Base-by-base conservation (phyloP, 2,113 vertebrate genomes). In the Toxotes chatareus region DNA sequence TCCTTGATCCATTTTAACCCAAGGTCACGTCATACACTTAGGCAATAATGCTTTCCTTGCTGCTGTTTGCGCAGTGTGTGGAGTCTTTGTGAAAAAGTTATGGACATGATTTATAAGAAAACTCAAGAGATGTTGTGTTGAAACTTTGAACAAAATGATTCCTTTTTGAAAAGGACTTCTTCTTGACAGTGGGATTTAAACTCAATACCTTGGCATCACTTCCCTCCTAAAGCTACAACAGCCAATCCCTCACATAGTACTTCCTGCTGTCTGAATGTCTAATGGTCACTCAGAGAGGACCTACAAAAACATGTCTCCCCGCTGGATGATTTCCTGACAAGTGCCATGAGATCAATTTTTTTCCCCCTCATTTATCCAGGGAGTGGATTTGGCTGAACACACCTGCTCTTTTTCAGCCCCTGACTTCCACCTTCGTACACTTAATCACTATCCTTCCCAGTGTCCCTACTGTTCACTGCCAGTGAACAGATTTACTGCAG, bases 11-110 rank as follows among this genome's bases (percentile, higher is more conserved):
- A 76, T 90, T 82, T 88, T 70, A 79, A 79, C 76, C 38, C 38
- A 78, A 88, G 87, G 86, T 92, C 86, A 88, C 88, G 68, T 76
- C 83, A 79, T 67, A 70, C 38, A 49, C 47, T 46, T 73, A 55
- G 74, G 61, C 40, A 73, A 73, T 63, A 44, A n/a, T 64, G 70
- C 44, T 7, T 46, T 71, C 66, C 44, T 23, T 67, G 56, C 34
- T 80, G 62, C 32, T 76, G 73, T 77, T 72, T 65, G 36, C 53
- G 59, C 79, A 79, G 17, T 42, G 17, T 69, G 34, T 49, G 66
- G 49, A 76, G 63, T 71, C 38, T 57, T 53, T 51, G 21, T 53
- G 46, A 80, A 80, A 27, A 75, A 47, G 40, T 68, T 78, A 31
- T 66, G n/a, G 36, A 49, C 17, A 47, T 36, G 13, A 56, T 80